These are phyloP conservation scores for Platycheirus albimanus DNA, from an alignment of 2,888 invertebrate genomes.

Conservation along the genomic window DNA sequence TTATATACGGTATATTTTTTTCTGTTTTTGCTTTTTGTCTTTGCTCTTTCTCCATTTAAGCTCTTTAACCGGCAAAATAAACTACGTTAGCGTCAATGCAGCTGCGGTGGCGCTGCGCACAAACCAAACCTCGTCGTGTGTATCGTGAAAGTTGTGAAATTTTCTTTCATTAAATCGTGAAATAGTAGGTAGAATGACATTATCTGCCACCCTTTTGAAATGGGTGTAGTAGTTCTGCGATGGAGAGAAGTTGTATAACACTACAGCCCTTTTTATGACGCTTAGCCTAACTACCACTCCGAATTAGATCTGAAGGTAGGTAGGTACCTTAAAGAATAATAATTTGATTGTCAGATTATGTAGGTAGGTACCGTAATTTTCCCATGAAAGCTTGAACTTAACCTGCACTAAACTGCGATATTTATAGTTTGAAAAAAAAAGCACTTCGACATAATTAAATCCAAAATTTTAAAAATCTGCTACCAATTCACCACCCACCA, in stretches of 20 bases:
- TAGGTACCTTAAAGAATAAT: too few species aligned
- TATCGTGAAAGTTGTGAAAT: slow-evolving; percentile 72
- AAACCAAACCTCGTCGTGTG: slow-evolving; percentile 9
- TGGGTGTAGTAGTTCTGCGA: slow-evolving; percentile 9
- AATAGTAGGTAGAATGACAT: slow-evolving; percentile 63
- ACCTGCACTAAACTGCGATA: too few species aligned
- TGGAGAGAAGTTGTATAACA: slow-evolving; percentile 6
- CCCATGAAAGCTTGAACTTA: too few species aligned
- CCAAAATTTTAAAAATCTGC: background rate
- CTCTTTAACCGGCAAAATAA: slow-evolving; percentile 50
- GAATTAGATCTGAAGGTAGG: too few species aligned
- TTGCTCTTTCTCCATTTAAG: slow-evolving; percentile 19
- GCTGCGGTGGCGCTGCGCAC: slow-evolving; percentile 57
- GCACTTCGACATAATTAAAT: too few species aligned
- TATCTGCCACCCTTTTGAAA: slow-evolving; percentile 10
- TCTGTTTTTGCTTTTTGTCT: too few species aligned
- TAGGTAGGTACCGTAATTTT: too few species aligned
- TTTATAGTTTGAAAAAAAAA: too few species aligned
- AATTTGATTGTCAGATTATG: too few species aligned
- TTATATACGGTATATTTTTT: too few species aligned
- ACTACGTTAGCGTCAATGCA: slow-evolving; percentile 39
- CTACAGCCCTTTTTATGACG: too few species aligned
- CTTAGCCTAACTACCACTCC: too few species aligned
- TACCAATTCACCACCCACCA: slow-evolving; percentile 2
- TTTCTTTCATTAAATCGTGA: slow-evolving; percentile 72